phyloP scores from a whole-genome alignment of 2,888 invertebrate species.

The Adelphocoris suturalis region DNA sequence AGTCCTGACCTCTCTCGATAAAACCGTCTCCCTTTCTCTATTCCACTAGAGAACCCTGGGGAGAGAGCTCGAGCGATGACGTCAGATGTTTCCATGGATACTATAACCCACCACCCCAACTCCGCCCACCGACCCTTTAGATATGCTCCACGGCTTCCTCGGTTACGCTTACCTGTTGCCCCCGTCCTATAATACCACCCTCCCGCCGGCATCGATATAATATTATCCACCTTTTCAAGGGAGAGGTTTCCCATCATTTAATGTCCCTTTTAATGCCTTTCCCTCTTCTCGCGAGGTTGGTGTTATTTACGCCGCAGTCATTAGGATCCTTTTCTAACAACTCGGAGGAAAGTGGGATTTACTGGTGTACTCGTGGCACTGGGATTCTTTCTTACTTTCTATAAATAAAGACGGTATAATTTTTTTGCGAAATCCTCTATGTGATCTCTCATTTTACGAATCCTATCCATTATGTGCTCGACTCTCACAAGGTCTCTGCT shows the following conservation, averaged over 20 bases:
- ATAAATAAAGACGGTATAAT: not conserved
- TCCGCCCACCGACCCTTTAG: slow-evolving; percentile 4
- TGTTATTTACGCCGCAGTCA: slow-evolving; percentile 31
- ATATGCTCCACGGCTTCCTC: slow-evolving; percentile 37
- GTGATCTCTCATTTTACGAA: not conserved
- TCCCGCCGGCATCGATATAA: slow-evolving; percentile 33
- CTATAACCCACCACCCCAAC: not conserved
- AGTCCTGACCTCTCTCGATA: slow-evolving; percentile 20
- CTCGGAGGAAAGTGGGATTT: not conserved
- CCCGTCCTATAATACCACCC: not conserved
- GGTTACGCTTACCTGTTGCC: slow-evolving; percentile 46
- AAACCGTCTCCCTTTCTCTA: not conserved
- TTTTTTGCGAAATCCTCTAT: not conserved
- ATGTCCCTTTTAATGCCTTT: not conserved
- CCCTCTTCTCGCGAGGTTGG: not conserved
- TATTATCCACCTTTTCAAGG: slow-evolving; percentile 33
- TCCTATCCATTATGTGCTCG: not conserved
- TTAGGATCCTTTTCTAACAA: not conserved
- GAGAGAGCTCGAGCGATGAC: slow-evolving; percentile 11
- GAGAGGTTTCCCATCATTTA: not conserved
- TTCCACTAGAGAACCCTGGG: not conserved
- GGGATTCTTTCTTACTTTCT: not conserved
- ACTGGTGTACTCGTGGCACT: not conserved
- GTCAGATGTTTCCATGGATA: slow-evolving; percentile 65
- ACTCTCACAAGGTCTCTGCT: not conserved